phyloP scores from a whole-genome alignment of 1,140 invertebrate genomes.

The Apis laboriosa region DNA sequence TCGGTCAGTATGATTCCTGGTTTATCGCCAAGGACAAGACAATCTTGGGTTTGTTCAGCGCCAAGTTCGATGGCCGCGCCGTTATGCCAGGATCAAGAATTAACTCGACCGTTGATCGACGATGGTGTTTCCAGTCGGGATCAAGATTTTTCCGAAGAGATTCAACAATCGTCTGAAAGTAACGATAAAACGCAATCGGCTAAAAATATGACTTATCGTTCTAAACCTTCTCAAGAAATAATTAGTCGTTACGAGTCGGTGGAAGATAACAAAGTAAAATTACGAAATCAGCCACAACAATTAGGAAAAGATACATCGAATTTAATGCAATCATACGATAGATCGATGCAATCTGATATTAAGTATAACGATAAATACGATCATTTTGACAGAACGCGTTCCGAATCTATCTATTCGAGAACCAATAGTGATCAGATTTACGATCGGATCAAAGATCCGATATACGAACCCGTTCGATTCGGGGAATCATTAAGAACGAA shows the following conservation, averaged over 20 bases:
- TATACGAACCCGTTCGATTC: constrained; percentile 74
- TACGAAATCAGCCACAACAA: constrained; percentile 24
- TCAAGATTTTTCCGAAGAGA: constrained; percentile 9
- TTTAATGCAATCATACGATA: not conserved
- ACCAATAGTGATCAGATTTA: constrained; percentile 77
- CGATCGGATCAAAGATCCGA: constrained; percentile 76
- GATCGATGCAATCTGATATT: constrained; percentile 40
- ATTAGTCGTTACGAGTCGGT: not conserved
- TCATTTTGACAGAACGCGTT: constrained; percentile 68
- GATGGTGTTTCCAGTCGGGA: not conserved
- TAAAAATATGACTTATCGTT: constrained; percentile 1
- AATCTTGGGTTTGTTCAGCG: constrained; percentile 75
- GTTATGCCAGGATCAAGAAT: not conserved
- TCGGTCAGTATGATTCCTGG: constrained; percentile 72
- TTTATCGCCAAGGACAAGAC: constrained; percentile 66
- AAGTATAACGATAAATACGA: constrained; percentile 59
- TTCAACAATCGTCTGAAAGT: not conserved
- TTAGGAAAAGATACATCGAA: constrained; percentile 33
- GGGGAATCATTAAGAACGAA: constrained; percentile 61
- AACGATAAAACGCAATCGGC: constrained; percentile 5
- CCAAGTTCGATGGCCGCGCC: constrained; percentile 44
- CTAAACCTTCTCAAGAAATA: not conserved
- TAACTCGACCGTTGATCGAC: constrained; percentile 3
- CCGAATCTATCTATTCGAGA: constrained; percentile 61
- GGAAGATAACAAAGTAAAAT: not conserved